These are phyloP conservation scores for Ceratina japonica DNA, from an alignment of 1,140 invertebrate genomes.

Conservation along the genomic window DNA sequence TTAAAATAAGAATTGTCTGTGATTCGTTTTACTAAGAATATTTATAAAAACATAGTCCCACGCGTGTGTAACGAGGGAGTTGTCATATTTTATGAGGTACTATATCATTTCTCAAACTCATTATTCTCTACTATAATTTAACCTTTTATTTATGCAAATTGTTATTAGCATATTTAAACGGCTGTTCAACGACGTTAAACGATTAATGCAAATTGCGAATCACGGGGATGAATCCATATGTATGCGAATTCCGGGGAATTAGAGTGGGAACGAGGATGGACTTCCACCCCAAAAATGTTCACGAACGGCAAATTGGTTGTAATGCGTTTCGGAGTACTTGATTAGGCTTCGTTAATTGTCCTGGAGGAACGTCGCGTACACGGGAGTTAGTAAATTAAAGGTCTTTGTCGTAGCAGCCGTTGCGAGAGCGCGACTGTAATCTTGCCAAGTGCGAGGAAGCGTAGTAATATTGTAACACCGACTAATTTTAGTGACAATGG, in stretches of 20 bases:
- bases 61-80: too few relatives aligned
- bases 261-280: neutral
- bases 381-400: slow-evolving; percentile 34
- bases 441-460: slow-evolving; percentile 29
- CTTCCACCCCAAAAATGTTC: neutral
- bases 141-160: neutral
- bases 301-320: neutral
- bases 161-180: neutral
- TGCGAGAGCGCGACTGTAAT: slow-evolving; percentile 30
- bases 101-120: too few relatives aligned
- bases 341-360: slow-evolving; percentile 44
- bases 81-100: too few relatives aligned
- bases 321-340: slow-evolving; percentile 2
- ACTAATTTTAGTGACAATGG: slow-evolving; percentile 47
- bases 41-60: too few relatives aligned
- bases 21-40: too few relatives aligned
- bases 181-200: too few relatives aligned
- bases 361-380: slow-evolving; percentile 16
- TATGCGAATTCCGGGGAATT: neutral
- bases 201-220: too few relatives aligned
- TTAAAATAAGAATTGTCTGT: too few relatives aligned
- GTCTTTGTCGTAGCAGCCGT: slow-evolving; percentile 32
- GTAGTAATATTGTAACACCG: slow-evolving; percentile 41
- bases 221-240: too few relatives aligned
- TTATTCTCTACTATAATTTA: too few relatives aligned